These are phyloP conservation scores for Pristionchus fissidentatus DNA, from an alignment of 2,888 invertebrate genomes.

Conservation along the genomic window DNA sequence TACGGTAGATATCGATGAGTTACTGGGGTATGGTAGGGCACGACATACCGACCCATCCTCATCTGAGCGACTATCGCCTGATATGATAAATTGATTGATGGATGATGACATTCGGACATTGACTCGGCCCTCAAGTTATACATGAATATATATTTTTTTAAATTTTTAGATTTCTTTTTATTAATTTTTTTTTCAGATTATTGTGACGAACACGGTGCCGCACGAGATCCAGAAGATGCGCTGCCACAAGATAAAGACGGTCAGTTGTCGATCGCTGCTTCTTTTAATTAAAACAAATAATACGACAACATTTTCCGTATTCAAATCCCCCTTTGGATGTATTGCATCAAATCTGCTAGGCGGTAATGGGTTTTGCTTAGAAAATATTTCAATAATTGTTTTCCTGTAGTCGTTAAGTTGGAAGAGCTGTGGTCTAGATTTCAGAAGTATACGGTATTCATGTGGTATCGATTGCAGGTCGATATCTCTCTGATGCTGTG, in stretches of 20 bases:
- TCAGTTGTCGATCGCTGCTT: constrained; percentile 76
- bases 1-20: constrained; percentile 71
- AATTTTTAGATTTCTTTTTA: too few relatives aligned
- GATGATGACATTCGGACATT: not conserved
- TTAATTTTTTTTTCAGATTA: constrained; percentile 86
- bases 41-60: too few relatives aligned
- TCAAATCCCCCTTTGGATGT: not conserved
- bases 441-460: too few relatives aligned
- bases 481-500: constrained; percentile 96
- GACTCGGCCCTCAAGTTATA: not conserved
- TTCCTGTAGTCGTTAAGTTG: not conserved
- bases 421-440: not conserved
- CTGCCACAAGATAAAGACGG: constrained; percentile 98
- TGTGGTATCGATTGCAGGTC: constrained; percentile 79
- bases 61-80: too few relatives aligned
- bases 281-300: not conserved
- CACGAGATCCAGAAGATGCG: constrained; percentile 99
- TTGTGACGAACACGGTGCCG: constrained; percentile 99
- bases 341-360: too few relatives aligned
- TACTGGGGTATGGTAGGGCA: not conserved
- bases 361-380: too few relatives aligned
- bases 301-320: not conserved
- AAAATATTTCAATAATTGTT: not conserved
- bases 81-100: too few relatives aligned
- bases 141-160: too few relatives aligned